Evolutionary conservation across 2,888 invertebrate genomes (phyloP).

Genomic region (Tridacna crocea): DNA sequence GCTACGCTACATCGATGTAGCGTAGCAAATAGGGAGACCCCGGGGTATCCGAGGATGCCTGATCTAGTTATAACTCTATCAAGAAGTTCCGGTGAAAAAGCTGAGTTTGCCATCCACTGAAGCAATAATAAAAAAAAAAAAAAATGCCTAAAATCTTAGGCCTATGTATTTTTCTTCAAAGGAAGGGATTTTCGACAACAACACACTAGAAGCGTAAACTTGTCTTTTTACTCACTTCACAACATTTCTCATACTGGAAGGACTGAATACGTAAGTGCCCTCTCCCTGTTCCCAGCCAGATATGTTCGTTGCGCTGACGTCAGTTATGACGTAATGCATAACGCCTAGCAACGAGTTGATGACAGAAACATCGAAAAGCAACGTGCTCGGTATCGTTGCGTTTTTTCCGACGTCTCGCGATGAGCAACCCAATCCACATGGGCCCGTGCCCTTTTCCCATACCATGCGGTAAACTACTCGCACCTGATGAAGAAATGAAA

Average conservation of each 20-base stretch:
- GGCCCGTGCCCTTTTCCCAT: slow-evolving; percentile 62
- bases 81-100: too few relatives aligned
- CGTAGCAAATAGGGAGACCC: too few relatives aligned
- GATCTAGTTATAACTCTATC: too few relatives aligned
- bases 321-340: slow-evolving; percentile 48
- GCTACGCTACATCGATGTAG: too few relatives aligned
- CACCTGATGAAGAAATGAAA: slow-evolving; percentile 12
- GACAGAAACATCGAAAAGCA: slow-evolving; percentile 23
- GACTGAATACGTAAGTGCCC: slow-evolving; percentile 20
- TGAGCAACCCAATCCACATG: slow-evolving; percentile 53
- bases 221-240: slow-evolving; percentile 30
- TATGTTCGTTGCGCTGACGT: slow-evolving; percentile 35
- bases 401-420: slow-evolving; percentile 29
- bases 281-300: slow-evolving; percentile 58
- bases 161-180: too few relatives aligned
- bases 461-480: slow-evolving; percentile 52
- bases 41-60: too few relatives aligned
- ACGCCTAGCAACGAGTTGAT: slow-evolving; percentile 27
- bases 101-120: too few relatives aligned
- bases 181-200: too few relatives aligned
- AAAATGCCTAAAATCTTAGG: too few relatives aligned
- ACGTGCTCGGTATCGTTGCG: not conserved
- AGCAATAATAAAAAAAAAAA: too few relatives aligned
- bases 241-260: slow-evolving; percentile 3
- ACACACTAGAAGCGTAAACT: too few relatives aligned